Conservation (phyloP, 92 coral and sea anemone genomes). For the Micromussa lordhowensis region DNA sequence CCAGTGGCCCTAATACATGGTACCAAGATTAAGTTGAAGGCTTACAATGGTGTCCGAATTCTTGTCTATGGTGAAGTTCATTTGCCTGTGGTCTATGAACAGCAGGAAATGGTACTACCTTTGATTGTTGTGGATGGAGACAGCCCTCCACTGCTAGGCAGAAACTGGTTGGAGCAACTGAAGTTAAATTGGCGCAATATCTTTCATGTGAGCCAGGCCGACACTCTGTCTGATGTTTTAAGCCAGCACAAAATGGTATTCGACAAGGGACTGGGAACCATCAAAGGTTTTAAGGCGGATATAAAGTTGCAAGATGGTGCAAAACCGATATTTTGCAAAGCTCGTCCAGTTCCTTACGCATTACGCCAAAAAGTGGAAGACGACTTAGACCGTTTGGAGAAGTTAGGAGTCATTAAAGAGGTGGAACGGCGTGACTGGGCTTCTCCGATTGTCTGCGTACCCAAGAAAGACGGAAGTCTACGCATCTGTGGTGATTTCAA, state of each 20-base stretch:
- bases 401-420: slow-evolving; percentile 34
- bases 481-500: slow-evolving; percentile 65
- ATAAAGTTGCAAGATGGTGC: slow-evolving; percentile 57
- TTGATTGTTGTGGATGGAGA: slow-evolving; percentile 39
- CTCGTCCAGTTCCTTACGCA: slow-evolving; percentile 54
- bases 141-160: slow-evolving; percentile 40
- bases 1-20: too few species aligned
- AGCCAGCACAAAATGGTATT: slow-evolving; percentile 38
- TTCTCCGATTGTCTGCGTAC: slow-evolving; percentile 52
- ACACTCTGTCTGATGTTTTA: slow-evolving; percentile 46
- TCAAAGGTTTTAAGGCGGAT: slow-evolving; percentile 49
- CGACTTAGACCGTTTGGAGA: slow-evolving; percentile 44
- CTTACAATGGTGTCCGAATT: too few species aligned
- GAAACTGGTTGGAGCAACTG: slow-evolving; percentile 51
- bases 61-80: too few species aligned
- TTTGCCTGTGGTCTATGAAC: slow-evolving; percentile 40
- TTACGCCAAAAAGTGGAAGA: slow-evolving; percentile 34
- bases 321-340: slow-evolving; percentile 56
- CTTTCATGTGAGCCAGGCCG: slow-evolving; percentile 32
- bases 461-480: slow-evolving; percentile 55
- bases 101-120: slow-evolving; percentile 16
- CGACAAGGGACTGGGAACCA: slow-evolving; percentile 58
- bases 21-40: too few species aligned
- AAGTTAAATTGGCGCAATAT: slow-evolving; percentile 43
- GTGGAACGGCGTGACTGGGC: slow-evolving; percentile 63